A percentile compares a stretch with the other conserved stretches of the same genome.
These are phyloP conservation scores for Danio tinwini DNA, from an alignment of 2,797 vertebrate species.

Conservation along the genomic window DNA sequence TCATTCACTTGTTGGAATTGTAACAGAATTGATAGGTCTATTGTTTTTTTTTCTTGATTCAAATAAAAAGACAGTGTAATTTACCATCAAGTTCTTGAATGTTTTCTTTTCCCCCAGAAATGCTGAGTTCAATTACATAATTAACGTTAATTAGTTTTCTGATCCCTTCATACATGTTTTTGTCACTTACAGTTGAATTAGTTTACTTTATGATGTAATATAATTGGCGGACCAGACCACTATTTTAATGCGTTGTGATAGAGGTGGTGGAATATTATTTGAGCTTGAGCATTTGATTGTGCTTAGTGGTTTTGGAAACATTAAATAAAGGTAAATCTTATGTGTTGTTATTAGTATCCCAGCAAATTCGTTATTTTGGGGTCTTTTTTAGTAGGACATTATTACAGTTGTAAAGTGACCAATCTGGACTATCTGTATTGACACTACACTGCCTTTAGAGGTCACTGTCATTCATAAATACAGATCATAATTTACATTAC, in stretches of 20 bases:
- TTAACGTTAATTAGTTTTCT: background rate
- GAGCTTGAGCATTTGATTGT: slow-evolving; percentile 8
- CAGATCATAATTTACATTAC: background rate
- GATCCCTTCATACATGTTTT: background rate
- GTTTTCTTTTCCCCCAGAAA: slow-evolving; percentile 17
- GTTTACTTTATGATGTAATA: slow-evolving; percentile 30
- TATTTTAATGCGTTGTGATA: slow-evolving; percentile 37
- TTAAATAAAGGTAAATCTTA: slow-evolving; percentile 31
- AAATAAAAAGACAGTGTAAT: slow-evolving; percentile 58
- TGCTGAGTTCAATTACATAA: slow-evolving; percentile 9
- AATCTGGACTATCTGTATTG: slow-evolving; percentile 14
- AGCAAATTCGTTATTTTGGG: background rate
- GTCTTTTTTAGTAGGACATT: background rate
- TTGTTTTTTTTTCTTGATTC: slow-evolving; percentile 49
- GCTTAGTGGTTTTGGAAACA: background rate
- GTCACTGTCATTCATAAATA: slow-evolving; percentile 9
- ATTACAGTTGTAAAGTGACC: background rate
- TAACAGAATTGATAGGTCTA: slow-evolving; percentile 57
- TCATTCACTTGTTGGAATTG: slow-evolving; percentile 57
- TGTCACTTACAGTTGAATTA: background rate
- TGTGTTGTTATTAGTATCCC: slow-evolving; percentile 16
- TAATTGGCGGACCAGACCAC: background rate
- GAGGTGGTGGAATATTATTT: slow-evolving; percentile 24
- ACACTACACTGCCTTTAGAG: slow-evolving; percentile 34
- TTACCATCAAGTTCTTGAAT: slow-evolving; percentile 52